Conservation (phyloP, 2,888 invertebrate species). For the Lasioglossum vierecki region DNA sequence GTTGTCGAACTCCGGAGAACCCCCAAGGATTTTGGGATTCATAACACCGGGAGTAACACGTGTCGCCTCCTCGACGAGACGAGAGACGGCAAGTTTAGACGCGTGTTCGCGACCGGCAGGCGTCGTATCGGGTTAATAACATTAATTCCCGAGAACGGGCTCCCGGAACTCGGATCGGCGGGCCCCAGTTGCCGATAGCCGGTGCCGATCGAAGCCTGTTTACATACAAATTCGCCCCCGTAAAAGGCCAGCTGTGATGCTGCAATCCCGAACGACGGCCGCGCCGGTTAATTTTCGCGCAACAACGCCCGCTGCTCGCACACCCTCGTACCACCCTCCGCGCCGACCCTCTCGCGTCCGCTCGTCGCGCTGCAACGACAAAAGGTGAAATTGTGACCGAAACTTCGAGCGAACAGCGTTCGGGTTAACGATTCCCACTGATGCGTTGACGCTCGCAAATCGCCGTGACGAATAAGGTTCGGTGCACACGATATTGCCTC, state of each 20-base stretch:
- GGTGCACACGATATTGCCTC: neutral
- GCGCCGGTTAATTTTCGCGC: constrained; percentile 65
- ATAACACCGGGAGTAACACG: constrained; percentile 38
- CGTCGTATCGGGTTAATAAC: constrained; percentile 68
- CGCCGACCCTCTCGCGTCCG: constrained; percentile 4
- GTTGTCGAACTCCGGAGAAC: constrained; percentile 14
- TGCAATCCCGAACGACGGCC: constrained; percentile 58
- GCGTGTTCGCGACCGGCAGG: constrained; percentile 26
- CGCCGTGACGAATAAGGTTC: constrained; percentile 15
- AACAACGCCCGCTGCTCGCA: constrained; percentile 51
- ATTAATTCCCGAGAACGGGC: constrained; percentile 70
- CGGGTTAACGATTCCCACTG: constrained; percentile 31
- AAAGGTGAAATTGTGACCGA: constrained; percentile 55
- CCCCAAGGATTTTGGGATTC: constrained; percentile 26
- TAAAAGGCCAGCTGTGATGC: constrained; percentile 68
- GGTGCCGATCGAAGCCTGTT: constrained; percentile 69
- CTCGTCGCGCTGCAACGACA: constrained; percentile 38
- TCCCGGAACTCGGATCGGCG: constrained; percentile 59
- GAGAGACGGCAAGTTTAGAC: constrained; percentile 43
- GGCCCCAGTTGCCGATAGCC: constrained; percentile 48
- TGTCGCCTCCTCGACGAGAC: constrained; percentile 1
- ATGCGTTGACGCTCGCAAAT: constrained; percentile 22
- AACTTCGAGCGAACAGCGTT: constrained; percentile 28
- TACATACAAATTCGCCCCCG: constrained; percentile 71
- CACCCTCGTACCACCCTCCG: constrained; percentile 13